phyloP scores from a whole-genome alignment of 64 coral and sea anemone species.

The Stichodactyla mertensii region DNA sequence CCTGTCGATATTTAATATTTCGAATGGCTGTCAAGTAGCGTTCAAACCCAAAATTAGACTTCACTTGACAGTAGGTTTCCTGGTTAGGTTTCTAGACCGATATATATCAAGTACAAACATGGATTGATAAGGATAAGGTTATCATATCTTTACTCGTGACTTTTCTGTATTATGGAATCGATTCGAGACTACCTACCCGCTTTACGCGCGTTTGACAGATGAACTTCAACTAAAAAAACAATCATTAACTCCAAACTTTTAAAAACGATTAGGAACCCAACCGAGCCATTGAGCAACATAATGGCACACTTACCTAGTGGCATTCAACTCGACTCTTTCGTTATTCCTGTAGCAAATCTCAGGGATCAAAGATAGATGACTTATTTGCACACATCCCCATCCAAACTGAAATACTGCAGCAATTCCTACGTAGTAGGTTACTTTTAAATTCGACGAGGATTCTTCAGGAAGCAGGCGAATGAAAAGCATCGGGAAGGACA shows the following conservation, averaged over 20 bases:
- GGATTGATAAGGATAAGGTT: too few species aligned
- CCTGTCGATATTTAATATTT: too few species aligned
- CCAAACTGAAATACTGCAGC: slow-evolving; percentile 79
- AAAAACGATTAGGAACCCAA: not conserved
- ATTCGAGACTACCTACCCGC: too few species aligned
- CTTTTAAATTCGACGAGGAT: slow-evolving; percentile 40
- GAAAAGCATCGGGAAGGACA: slow-evolving; percentile 68
- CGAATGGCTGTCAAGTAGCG: too few species aligned
- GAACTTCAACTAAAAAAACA: not conserved
- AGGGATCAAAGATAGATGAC: slow-evolving; percentile 77
- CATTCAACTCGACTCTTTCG: slow-evolving; percentile 76
- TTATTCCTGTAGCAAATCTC: slow-evolving; percentile 60
- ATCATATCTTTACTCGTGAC: too few species aligned
- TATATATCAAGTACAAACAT: too few species aligned
- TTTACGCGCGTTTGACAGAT: not conserved
- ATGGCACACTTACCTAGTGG: slow-evolving; percentile 44
- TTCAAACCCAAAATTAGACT: too few species aligned
- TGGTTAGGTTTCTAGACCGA: too few species aligned
- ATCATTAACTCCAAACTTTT: not conserved
- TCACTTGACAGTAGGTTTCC: too few species aligned
- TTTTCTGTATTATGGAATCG: too few species aligned
- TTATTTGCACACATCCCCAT: slow-evolving; percentile 77
- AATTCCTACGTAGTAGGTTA: slow-evolving; percentile 49
- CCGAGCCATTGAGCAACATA: not conserved
- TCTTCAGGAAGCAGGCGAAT: slow-evolving; percentile 43